A percentile compares a stretch with the other conserved stretches of the same genome.
phyloP scores from a whole-genome alignment of 2,888 invertebrate species.

The Campoplex nolae region DNA sequence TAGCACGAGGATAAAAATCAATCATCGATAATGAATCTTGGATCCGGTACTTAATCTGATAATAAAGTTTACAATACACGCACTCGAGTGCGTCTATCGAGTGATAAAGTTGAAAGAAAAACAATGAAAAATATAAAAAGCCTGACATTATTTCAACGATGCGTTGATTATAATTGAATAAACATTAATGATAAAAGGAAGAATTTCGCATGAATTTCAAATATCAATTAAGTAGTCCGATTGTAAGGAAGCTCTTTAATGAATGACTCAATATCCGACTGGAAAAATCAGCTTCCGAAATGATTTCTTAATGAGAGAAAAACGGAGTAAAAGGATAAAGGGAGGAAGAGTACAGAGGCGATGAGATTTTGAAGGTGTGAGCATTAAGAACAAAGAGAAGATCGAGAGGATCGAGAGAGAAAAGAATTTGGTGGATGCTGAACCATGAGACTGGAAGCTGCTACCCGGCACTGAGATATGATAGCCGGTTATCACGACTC shows the following conservation, averaged over 20 bases:
- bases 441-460: slow-evolving; percentile 70
- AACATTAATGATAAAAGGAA: background rate
- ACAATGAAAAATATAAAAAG: background rate
- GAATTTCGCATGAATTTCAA: background rate
- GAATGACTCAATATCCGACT: background rate
- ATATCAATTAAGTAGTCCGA: background rate
- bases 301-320: background rate
- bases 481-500: slow-evolving; percentile 81
- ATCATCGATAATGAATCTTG: slow-evolving; percentile 46
- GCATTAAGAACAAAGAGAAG: slow-evolving; percentile 11
- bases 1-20: slow-evolving; percentile 43
- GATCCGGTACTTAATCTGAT: slow-evolving; percentile 32
- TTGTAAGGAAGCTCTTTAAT: background rate
- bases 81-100: slow-evolving; percentile 22
- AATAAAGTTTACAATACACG: slow-evolving; percentile 30
- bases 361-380: background rate
- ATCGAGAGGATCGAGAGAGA: slow-evolving; percentile 42
- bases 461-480: slow-evolving; percentile 79
- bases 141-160: background rate
- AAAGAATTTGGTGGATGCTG: slow-evolving; percentile 64
- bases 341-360: background rate
- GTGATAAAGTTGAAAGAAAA: background rate
- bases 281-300: background rate
- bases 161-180: background rate
- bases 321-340: background rate